Base-by-base conservation (phyloP, 2,113 vertebrate genomes). In the Myiozetetes cayanensis region DNA sequence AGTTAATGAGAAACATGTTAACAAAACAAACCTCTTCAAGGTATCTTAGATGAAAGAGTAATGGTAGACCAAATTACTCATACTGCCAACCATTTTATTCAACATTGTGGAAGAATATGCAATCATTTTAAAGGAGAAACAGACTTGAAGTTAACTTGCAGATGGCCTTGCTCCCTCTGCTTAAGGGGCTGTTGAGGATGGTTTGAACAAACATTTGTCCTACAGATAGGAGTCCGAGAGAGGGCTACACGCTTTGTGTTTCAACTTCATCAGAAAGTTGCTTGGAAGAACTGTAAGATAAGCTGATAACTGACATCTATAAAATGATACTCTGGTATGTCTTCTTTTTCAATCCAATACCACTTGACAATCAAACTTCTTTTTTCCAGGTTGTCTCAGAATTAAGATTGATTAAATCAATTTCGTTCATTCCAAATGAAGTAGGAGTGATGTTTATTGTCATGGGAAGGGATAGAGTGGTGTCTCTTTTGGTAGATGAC, bases 401-500 rank as follows among this genome's bases (percentile, higher is more conserved):
- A 76, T 90, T 90, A 90, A 85, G 84, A 92, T 71, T 14, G 4
- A 90, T 91, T 84, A 91, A 92, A 87, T 87, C 63, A 96, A 86
- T 31, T 72, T 77, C 49, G 17, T 58, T 86, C 63, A 46, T 70
- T 87, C 46, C 35, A 77, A 62, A 87, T 58, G 41, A 84, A 86
- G 65, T n/a, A 89, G 15, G 20, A 58, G 19, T 73, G 59, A 92
- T 47, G n/a, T 63, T 80, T 84, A 46, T 58, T 58, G 46, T 77
- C 72, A 66, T 1, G 2, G 73, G 65, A 92, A 91, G 10, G 4
- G 15, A 22, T n/a, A 79, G 53, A 88, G 19, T 5, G 8, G 24
- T 58, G 46, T 31, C 27, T 90, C 46, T 80, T 84, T 58, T 44
- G 50, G 67, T 49, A 80, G 76, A 39, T 56, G 55, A 65, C 50